These are phyloP conservation scores for Leptinotarsa rubiginosa DNA, from an alignment of 2,888 invertebrate species.

Conservation along the genomic window DNA sequence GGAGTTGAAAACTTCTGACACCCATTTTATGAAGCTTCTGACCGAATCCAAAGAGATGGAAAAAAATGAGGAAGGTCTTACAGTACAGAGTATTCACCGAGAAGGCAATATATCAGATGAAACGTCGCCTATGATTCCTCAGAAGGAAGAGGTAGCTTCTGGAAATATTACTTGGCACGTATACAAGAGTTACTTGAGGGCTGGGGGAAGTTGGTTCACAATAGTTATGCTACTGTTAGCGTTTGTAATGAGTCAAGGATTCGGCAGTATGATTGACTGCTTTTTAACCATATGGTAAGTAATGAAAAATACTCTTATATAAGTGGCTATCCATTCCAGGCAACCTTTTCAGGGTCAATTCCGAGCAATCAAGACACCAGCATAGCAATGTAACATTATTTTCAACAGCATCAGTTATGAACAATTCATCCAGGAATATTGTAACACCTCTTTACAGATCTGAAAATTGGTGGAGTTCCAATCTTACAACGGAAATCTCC, in stretches of 20 bases:
- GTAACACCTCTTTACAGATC: background rate
- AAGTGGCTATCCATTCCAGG: no score
- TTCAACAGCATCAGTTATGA: background rate
- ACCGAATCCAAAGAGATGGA: constrained; percentile 61
- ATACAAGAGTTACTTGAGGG: constrained; percentile 80
- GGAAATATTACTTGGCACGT: constrained; percentile 69
- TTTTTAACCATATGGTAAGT: constrained; percentile 82
- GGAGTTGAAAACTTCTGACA: constrained; percentile 76
- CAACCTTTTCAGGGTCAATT: constrained; percentile 44
- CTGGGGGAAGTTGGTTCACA: constrained; percentile 74
- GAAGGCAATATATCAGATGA: constrained; percentile 65
- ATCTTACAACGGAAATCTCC: constrained; percentile 46
- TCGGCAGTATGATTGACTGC: constrained; percentile 82
- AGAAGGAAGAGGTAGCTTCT: constrained; percentile 72
- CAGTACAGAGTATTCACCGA: constrained; percentile 59
- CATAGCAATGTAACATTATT: constrained; percentile 63
- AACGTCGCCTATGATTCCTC: constrained; percentile 49
- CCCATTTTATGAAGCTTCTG: constrained; percentile 75
- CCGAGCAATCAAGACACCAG: constrained; percentile 68
- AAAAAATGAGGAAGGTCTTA: constrained; percentile 63
- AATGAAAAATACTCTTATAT: constrained; percentile 73
- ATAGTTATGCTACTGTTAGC: constrained; percentile 67
- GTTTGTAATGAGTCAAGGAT: constrained; percentile 47
- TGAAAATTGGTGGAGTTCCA: background rate
- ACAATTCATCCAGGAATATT: background rate